Percentiles rank a stretch among this genome's conserved stretches.
phyloP scores from a whole-genome alignment of 2,113 vertebrate species.

The Ciconia maguari region DNA sequence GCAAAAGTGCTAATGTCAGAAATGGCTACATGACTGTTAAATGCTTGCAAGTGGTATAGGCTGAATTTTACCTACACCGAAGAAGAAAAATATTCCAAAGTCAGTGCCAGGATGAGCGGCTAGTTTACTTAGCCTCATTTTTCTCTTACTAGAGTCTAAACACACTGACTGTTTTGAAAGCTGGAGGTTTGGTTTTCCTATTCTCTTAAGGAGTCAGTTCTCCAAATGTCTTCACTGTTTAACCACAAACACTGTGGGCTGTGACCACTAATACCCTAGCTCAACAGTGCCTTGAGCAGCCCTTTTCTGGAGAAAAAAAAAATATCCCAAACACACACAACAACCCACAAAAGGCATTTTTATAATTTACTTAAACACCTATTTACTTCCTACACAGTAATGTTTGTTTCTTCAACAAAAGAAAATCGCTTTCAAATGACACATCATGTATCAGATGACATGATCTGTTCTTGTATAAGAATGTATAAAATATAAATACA shows the following conservation, averaged over 20 bases:
- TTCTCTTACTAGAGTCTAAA: neutral
- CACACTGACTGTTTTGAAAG: neutral
- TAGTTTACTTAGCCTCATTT: neutral
- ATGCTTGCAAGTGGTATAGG: neutral
- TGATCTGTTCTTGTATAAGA: neutral
- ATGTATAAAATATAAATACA: no score
- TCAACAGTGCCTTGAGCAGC: neutral
- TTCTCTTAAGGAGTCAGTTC: neutral
- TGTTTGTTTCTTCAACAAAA: neutral
- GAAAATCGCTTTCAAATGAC: neutral
- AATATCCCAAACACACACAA: neutral
- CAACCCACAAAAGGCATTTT: neutral
- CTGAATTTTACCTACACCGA: neutral
- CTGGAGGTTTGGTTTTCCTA: neutral
- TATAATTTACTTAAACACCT: neutral
- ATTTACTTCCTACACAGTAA: neutral
- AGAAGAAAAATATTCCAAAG: neutral
- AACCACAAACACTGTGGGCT: neutral
- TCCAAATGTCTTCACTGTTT: neutral
- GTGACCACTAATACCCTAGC: neutral
- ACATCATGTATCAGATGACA: neutral
- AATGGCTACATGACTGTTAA: neutral
- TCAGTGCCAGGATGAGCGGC: neutral
- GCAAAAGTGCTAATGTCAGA: neutral
- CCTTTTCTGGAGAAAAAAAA: neutral